Base-by-base conservation (phyloP, 2,797 vertebrate genomes). In the Mallotus villosus region DNA sequence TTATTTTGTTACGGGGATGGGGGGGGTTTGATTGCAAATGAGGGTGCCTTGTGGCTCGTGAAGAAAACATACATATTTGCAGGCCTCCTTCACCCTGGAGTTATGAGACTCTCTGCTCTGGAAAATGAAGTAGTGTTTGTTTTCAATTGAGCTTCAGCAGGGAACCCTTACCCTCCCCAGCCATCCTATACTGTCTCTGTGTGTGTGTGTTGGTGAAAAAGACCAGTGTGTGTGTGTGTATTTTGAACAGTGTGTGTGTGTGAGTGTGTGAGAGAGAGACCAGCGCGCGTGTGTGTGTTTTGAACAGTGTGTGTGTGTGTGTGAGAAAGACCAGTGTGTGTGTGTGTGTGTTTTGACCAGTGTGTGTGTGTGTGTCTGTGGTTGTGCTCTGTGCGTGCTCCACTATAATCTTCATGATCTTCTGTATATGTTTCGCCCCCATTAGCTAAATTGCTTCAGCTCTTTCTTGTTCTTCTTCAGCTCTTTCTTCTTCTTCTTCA, bases 121-220 rank as follows among this genome's bases (percentile, higher is more conserved):
- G 74, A 85, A 87, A 86, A 81, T 72, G 74, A 81, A 80, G 74
- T 82, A 2, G 84, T 89, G 84, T 89, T 85, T 87, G 76, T 84
- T 85, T 81, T 83, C 81, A 85, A 78, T 76, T 62, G 73, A 79
- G 85, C 70, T 79, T 84, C 84, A 75, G 81, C 78, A 74, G 77
- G 74, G 76, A 67, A 0, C 41, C 75, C 72, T 87, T 73, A 84
- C 84, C 84, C 82, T 9, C 9, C 7, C 6, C 37, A 11, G 67
- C 78, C 83, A 67, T 67, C 73, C 67, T 69, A 67, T 68, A 37
- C 73, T 41, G 55, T 79, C 70, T 74, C 70, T 76, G 59, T 79
- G 73, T 73, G 73, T 76, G 65, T 73, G 65, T 64, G 51, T 67
- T 51, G 53, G 67, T 65, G 32, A 34, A 7, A 34, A 34, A 34